phyloP scores from a whole-genome alignment of 2,797 vertebrate genomes.

The Xiphophorus birchmanni region DNA sequence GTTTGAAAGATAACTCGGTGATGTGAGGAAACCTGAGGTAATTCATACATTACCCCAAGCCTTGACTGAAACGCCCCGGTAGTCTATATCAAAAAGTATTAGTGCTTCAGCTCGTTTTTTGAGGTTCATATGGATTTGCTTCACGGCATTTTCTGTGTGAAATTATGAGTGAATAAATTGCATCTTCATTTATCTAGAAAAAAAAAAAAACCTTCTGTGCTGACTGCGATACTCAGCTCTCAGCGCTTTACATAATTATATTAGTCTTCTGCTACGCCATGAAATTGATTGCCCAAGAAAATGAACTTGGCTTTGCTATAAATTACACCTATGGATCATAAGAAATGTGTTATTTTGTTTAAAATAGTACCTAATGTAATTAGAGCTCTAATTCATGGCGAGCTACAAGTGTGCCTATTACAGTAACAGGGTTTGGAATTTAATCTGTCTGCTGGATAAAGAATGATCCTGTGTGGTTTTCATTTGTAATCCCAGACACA shows the following conservation, averaged over 20 bases:
- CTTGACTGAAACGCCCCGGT: conserved; percentile 72
- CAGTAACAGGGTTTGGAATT: conserved; percentile 96
- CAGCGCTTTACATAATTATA: conserved; percentile 94
- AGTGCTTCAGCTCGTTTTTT: conserved; percentile 70
- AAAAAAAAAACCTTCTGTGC: conserved; percentile 85
- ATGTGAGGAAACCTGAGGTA: conserved; percentile 77
- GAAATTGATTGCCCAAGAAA: conserved; percentile 98
- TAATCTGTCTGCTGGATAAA: conserved; percentile 94
- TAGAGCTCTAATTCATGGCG: conserved; percentile 98
- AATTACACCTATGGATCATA: conserved; percentile 98
- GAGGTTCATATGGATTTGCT: conserved; percentile 87
- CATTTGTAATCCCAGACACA: conserved; percentile 96
- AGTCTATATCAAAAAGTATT: conserved; percentile 77
- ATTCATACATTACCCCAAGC: conserved; percentile 79
- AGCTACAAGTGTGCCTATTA: conserved; percentile 98
- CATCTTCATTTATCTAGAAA: conserved; percentile 99
- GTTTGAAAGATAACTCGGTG: conserved; percentile 80
- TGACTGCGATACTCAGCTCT: conserved; percentile 91
- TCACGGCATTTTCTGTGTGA: conserved; percentile 92
- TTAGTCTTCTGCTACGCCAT: conserved; percentile 88
- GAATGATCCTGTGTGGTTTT: conserved; percentile 94
- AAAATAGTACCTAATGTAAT: conserved; percentile 99
- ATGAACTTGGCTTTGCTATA: conserved; percentile 98
- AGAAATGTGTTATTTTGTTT: conserved; percentile 98
- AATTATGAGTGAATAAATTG: conserved; percentile 99